phyloP scores from a whole-genome alignment of 2,888 invertebrate species.

The Idaea dimidiata region DNA sequence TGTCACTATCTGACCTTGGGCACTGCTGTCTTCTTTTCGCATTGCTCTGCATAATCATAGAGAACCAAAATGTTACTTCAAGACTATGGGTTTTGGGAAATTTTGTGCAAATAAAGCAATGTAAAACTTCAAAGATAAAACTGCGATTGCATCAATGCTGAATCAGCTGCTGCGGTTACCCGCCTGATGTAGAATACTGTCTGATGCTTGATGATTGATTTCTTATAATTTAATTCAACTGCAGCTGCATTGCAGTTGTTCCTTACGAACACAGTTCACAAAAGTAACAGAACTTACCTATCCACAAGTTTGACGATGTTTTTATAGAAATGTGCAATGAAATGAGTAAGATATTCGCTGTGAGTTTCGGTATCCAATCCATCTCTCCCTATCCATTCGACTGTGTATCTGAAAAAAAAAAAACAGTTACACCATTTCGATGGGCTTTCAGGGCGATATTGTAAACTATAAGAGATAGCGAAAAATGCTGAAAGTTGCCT shows the following conservation, averaged over 20 bases:
- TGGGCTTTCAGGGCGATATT: no score
- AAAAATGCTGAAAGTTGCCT: no score
- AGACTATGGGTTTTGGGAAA: no score
- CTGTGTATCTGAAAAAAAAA: slow-evolving; percentile 85
- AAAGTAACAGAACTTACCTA: slow-evolving; percentile 56
- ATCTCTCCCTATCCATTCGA: slow-evolving; percentile 98
- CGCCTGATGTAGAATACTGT: not conserved
- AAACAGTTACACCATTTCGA: no score
- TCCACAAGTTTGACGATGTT: slow-evolving; percentile 95
- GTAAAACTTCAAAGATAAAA: not conserved
- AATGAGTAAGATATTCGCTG: slow-evolving; percentile 95
- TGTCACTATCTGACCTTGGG: slow-evolving; percentile 95
- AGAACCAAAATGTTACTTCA: no score
- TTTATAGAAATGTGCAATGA: slow-evolving; percentile 96
- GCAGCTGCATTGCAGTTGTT: no score
- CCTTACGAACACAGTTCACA: no score
- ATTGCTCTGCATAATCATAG: slow-evolving; percentile 83
- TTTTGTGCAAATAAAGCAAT: no score
- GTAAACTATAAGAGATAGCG: no score
- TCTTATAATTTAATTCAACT: no score
- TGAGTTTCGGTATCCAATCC: slow-evolving; percentile 96
- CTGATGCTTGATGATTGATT: no score
- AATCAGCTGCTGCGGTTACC: not conserved
- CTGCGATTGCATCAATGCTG: not conserved
- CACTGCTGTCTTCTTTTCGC: slow-evolving; percentile 96